phyloP scores from a whole-genome alignment of 2,113 vertebrate genomes.

The Gavia stellata region DNA sequence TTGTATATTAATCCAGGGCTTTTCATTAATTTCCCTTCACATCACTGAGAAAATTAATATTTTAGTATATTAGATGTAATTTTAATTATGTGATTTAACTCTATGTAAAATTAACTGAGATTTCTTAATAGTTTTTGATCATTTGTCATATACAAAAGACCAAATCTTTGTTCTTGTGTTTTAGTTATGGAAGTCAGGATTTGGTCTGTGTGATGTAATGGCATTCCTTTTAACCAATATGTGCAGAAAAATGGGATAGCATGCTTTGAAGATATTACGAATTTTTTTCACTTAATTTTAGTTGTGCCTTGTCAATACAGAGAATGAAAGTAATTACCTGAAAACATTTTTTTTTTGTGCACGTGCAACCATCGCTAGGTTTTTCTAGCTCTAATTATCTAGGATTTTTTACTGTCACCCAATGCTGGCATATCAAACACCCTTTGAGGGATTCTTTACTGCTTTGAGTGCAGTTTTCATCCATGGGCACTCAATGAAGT shows the following conservation, averaged over 20 bases:
- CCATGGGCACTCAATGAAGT: neutral
- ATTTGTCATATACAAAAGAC: neutral
- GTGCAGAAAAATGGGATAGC: neutral
- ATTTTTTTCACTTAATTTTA: neutral
- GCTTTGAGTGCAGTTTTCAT: neutral
- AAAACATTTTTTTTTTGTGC: neutral
- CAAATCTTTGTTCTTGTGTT: neutral
- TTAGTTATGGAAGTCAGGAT: neutral
- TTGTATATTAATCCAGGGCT: neutral
- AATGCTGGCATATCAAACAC: neutral
- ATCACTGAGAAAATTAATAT: neutral
- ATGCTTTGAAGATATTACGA: neutral
- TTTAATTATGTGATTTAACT: slow-evolving; percentile 24
- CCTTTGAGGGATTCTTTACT: neutral
- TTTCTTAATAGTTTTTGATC: neutral
- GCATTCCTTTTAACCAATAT: neutral
- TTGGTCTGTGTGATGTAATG: neutral
- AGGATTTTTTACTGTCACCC: neutral
- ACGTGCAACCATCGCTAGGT: neutral
- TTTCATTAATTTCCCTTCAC: neutral
- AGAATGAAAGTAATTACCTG: neutral
- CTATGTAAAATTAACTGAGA: neutral
- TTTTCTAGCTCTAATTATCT: neutral
- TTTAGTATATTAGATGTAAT: neutral
- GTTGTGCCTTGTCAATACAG: neutral